Evolutionary conservation across 2,888 invertebrate species (phyloP).

Genomic region (Iphiclides podalirius): DNA sequence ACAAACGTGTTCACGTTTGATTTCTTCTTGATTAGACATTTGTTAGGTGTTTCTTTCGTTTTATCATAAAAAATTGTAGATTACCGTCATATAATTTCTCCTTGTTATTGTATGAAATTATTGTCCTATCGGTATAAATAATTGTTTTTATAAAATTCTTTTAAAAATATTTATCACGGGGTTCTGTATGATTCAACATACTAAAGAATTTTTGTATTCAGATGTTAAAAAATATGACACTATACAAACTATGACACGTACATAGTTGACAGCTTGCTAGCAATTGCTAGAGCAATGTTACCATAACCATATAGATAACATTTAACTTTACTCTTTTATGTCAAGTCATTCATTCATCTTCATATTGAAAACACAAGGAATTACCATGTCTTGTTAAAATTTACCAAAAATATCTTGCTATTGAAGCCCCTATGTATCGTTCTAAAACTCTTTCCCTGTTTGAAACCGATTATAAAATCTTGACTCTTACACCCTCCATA

Average conservation of each 20-base stretch:
- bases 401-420: too few species aligned
- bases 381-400: too few species aligned
- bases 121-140: not conserved
- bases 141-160: not conserved
- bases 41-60: not conserved
- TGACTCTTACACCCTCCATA: too few species aligned
- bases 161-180: not conserved
- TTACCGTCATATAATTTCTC: not conserved
- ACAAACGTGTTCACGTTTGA: not conserved
- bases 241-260: conserved; percentile 21
- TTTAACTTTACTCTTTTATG: too few species aligned
- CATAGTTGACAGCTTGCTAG: conserved; percentile 10
- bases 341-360: too few species aligned
- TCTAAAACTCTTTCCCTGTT: too few species aligned
- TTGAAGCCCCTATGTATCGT: too few species aligned
- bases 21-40: not conserved
- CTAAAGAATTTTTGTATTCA: not conserved
- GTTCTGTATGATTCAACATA: not conserved
- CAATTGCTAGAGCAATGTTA: too few species aligned
- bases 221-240: not conserved
- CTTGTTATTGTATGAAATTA: not conserved
- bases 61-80: not conserved
- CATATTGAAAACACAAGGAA: too few species aligned
- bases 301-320: too few species aligned
- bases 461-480: too few species aligned